Evolutionary conservation across 2,113 vertebrate genomes (phyloP).

Genomic region (Clarias macrocephalus): DNA sequence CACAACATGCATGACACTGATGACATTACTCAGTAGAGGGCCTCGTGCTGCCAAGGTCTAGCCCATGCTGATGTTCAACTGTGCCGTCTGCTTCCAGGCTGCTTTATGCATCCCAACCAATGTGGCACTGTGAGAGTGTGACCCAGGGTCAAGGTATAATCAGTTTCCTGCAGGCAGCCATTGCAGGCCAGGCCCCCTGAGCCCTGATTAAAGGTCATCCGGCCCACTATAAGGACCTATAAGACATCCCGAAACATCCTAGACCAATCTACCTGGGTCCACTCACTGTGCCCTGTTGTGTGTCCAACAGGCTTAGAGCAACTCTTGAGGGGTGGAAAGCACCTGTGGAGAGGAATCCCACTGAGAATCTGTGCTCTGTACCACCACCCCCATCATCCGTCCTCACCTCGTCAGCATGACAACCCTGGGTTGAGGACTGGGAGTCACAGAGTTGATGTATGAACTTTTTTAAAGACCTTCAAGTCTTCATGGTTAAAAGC

Average conservation of each 20-base stretch:
- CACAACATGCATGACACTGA: constrained; percentile 37
- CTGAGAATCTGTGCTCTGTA: constrained; percentile 59
- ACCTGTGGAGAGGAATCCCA: constrained; percentile 65
- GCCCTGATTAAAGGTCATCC: constrained; percentile 77
- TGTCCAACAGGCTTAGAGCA: constrained; percentile 79
- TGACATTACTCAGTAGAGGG: not conserved
- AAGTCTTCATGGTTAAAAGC: constrained; percentile 66
- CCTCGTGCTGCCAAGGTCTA: not conserved
- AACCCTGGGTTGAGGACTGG: constrained; percentile 5
- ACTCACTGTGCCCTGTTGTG: constrained; percentile 67
- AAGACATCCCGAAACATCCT: constrained; percentile 63
- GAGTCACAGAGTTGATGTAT: constrained; percentile 64
- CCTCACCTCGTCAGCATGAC: constrained; percentile 32
- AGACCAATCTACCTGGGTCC: constrained; percentile 61
- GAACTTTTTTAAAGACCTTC: constrained; percentile 70
- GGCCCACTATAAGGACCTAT: constrained; percentile 68
- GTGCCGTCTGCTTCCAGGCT: constrained; percentile 63
- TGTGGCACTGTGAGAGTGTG: constrained; percentile 57
- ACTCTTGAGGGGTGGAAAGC: constrained; percentile 66
- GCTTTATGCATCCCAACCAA: constrained; percentile 47
- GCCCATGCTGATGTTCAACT: constrained; percentile 52
- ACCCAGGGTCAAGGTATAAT: constrained; percentile 57
- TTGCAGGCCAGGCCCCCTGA: constrained; percentile 67
- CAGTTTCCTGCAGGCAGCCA: constrained; percentile 60
- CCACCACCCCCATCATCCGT: constrained; percentile 55